These are phyloP conservation scores for Drosophila kanekoi DNA, from an alignment of 2,888 invertebrate genomes.

Conservation along the genomic window DNA sequence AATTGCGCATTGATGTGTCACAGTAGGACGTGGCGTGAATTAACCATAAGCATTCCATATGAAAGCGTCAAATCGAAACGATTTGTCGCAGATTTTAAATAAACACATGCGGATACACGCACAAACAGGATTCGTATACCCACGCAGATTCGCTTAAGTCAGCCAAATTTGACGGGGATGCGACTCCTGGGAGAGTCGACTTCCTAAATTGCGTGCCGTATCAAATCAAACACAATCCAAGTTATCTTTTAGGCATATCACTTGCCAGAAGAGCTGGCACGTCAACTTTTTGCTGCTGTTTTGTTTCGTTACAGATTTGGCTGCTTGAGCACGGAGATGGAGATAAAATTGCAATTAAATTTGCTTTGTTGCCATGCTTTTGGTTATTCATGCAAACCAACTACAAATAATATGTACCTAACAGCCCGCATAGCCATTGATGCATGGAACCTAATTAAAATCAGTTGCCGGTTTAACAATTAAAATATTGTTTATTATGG, in stretches of 20 bases:
- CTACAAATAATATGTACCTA: too few species aligned
- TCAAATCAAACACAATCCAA: conserved; percentile 44
- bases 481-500: conserved; percentile 11
- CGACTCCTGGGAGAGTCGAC: conserved; percentile 48
- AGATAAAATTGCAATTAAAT: conserved; percentile 6
- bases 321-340: conserved; percentile 1
- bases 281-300: conserved; percentile 40
- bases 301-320: conserved; percentile 1
- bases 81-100: conserved; percentile 56
- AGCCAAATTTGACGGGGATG: conserved; percentile 51
- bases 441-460: conserved; percentile 14
- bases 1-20: background rate
- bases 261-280: conserved; percentile 32
- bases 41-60: conserved; percentile 17
- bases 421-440: background rate
- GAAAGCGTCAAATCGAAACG: conserved; percentile 47
- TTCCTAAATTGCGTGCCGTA: conserved; percentile 42
- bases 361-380: background rate
- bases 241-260: conserved; percentile 44
- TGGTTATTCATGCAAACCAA: too few species aligned
- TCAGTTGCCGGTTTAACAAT: conserved; percentile 10
- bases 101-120: conserved; percentile 15
- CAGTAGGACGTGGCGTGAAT: background rate
- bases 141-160: conserved; percentile 57
- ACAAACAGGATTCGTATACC: conserved; percentile 1